These are phyloP conservation scores for Eurytoma californica DNA, from an alignment of 2,888 invertebrate genomes.

Conservation along the genomic window DNA sequence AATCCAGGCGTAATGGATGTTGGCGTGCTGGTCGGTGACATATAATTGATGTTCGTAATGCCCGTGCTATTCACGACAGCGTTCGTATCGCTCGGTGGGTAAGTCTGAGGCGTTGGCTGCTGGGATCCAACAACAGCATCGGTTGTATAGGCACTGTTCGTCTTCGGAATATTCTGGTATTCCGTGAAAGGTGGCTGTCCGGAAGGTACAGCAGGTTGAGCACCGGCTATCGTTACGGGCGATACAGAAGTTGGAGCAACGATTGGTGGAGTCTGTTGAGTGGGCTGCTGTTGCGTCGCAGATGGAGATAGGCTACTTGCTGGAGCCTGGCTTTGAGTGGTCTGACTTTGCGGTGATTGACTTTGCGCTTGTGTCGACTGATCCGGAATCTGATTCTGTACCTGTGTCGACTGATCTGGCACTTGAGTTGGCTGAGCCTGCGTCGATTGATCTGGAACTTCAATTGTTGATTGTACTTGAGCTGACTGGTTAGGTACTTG, in stretches of 20 bases:
- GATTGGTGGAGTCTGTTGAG: slow-evolving; percentile 63
- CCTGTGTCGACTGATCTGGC: slow-evolving; percentile 60
- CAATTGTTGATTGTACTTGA: slow-evolving; percentile 57
- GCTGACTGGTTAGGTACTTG: slow-evolving; percentile 57
- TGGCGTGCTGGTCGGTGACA: slow-evolving; percentile 65
- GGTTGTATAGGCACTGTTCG: slow-evolving; percentile 65
- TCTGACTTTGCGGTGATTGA: slow-evolving; percentile 57
- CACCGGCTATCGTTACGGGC: slow-evolving; percentile 60
- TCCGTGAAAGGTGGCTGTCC: slow-evolving; percentile 64
- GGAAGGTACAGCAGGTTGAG: slow-evolving; percentile 60
- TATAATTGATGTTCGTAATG: slow-evolving; percentile 69
- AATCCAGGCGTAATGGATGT: slow-evolving; percentile 64
- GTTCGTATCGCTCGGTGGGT: slow-evolving; percentile 60
- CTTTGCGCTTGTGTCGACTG: slow-evolving; percentile 50
- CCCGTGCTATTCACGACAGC: slow-evolving; percentile 68
- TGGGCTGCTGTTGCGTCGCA: slow-evolving; percentile 53
- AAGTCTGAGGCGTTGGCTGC: slow-evolving; percentile 61
- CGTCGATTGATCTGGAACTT: slow-evolving; percentile 58
- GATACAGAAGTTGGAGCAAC: slow-evolving; percentile 60
- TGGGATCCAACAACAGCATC: slow-evolving; percentile 67
- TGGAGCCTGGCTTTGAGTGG: slow-evolving; percentile 46
- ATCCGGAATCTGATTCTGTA: slow-evolving; percentile 58
- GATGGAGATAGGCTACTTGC: slow-evolving; percentile 58
- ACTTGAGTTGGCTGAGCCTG: slow-evolving; percentile 55
- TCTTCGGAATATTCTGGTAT: slow-evolving; percentile 68